Conservation (phyloP, 2,797 vertebrate species). For the Sebastes trivittatus region DNA sequence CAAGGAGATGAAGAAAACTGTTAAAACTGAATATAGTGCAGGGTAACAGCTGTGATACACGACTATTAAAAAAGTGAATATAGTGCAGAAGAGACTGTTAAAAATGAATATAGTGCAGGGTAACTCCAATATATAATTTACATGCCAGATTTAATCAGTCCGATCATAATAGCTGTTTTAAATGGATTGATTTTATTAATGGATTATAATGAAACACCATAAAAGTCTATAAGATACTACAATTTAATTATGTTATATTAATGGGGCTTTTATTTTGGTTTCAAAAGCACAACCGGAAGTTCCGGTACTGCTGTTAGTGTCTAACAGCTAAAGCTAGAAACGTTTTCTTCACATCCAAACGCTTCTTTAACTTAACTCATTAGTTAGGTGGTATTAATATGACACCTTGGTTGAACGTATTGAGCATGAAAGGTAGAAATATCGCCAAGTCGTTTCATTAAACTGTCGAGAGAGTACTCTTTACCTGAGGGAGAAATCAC, state of each 20-base stretch:
- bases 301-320: neutral
- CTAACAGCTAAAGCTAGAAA: slow-evolving; percentile 46
- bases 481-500: slow-evolving; percentile 53
- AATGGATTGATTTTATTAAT: too few relatives aligned
- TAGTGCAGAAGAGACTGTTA: too few relatives aligned
- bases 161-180: too few relatives aligned
- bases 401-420: neutral
- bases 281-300: slow-evolving; percentile 60
- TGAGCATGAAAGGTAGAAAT: neutral
- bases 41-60: too few relatives aligned
- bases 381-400: neutral
- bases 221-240: neutral
- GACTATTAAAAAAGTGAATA: too few relatives aligned
- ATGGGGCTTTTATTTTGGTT: slow-evolving; percentile 54
- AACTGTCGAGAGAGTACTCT: slow-evolving; percentile 51
- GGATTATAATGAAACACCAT: neutral
- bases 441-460: slow-evolving; percentile 3
- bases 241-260: neutral
- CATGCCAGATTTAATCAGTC: too few relatives aligned
- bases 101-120: too few relatives aligned
- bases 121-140: too few relatives aligned
- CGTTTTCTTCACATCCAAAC: slow-evolving; percentile 41
- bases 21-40: too few relatives aligned
- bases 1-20: too few relatives aligned
- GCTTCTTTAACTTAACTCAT: slow-evolving; percentile 18